Evolutionary conservation across 1,140 invertebrate species (phyloP).

Genomic region (Lordiphosa mommai): DNA sequence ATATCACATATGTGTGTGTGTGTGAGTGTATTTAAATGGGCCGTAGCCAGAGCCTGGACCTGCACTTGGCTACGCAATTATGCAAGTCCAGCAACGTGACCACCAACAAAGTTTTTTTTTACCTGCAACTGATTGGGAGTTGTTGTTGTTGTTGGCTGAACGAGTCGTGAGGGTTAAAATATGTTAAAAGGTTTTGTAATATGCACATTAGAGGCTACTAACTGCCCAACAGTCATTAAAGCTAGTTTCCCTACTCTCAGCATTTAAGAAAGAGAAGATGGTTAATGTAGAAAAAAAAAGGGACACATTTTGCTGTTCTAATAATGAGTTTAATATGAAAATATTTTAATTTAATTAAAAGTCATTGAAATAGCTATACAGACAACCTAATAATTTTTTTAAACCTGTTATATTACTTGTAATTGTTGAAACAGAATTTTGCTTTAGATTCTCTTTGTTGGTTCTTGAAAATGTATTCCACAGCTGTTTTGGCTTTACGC

Average conservation of each 20-base stretch:
- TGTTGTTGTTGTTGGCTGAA: slow-evolving; percentile 5
- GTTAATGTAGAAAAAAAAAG: too few species aligned
- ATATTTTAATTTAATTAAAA: too few species aligned
- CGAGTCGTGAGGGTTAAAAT: slow-evolving; percentile 49
- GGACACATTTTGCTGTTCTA: too few species aligned
- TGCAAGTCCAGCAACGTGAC: slow-evolving; percentile 68
- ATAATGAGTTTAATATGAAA: too few species aligned
- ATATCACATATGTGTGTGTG: slow-evolving; percentile 14
- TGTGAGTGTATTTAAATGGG: slow-evolving; percentile 32
- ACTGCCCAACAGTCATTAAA: slow-evolving; percentile 56
- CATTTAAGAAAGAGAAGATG: too few species aligned
- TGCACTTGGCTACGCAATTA: slow-evolving; percentile 73
- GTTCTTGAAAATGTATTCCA: slow-evolving; percentile 62
- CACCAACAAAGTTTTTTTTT: slow-evolving; percentile 51
- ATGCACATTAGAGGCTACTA: slow-evolving; percentile 70
- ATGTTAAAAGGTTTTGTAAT: slow-evolving; percentile 73
- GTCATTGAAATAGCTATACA: too few species aligned
- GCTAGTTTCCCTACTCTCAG: slow-evolving; percentile 6
- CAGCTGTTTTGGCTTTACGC: slow-evolving; percentile 41
- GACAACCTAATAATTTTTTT: too few species aligned
- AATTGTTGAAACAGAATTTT: slow-evolving; percentile 26
- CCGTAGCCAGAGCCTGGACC: slow-evolving; percentile 41
- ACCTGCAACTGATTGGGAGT: slow-evolving; percentile 39
- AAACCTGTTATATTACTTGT: not conserved
- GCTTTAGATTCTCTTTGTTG: slow-evolving; percentile 33